These are phyloP conservation scores for Megalopta genalis DNA, from an alignment of 1,140 invertebrate species.

Conservation along the genomic window DNA sequence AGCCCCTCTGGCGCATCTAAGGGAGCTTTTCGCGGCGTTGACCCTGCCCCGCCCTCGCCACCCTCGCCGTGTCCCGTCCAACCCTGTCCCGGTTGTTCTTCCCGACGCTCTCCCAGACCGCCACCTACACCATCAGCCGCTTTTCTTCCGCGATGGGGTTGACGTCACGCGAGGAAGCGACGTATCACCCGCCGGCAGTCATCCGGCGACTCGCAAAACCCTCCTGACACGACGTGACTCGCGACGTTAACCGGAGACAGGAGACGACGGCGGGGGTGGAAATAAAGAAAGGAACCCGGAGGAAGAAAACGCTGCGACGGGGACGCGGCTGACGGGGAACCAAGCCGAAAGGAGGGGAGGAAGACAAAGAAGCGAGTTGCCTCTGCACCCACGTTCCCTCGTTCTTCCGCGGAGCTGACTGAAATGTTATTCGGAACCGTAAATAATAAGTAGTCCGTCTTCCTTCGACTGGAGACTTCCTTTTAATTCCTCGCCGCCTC, in stretches of 20 bases:
- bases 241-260: conserved; percentile 68
- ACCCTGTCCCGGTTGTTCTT: conserved; percentile 18
- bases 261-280: conserved; percentile 45
- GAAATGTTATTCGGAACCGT: too few relatives aligned
- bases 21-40: conserved; percentile 51
- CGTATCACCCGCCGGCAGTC: conserved; percentile 67
- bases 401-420: too few relatives aligned
- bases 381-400: neutral
- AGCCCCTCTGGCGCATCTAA: conserved; percentile 56
- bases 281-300: conserved; percentile 50
- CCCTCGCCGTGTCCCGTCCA: too few relatives aligned
- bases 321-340: conserved; percentile 11
- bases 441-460: too few relatives aligned
- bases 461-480: too few relatives aligned
- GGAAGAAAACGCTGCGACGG: conserved; percentile 33
- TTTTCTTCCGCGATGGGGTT: conserved; percentile 50
- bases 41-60: conserved; percentile 4
- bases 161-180: conserved; percentile 67
- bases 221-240: conserved; percentile 72
- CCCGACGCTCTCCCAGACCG: conserved; percentile 13
- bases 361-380: conserved; percentile 40
- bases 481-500: too few relatives aligned
- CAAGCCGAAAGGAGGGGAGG: neutral
- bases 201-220: conserved; percentile 69
- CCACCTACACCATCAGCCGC: conserved; percentile 16